Percentiles rank a stretch among this genome's conserved stretches.
Evolutionary conservation across 1,140 invertebrate genomes (phyloP).

Genomic region (Panagrolaimus sp.): DNA sequence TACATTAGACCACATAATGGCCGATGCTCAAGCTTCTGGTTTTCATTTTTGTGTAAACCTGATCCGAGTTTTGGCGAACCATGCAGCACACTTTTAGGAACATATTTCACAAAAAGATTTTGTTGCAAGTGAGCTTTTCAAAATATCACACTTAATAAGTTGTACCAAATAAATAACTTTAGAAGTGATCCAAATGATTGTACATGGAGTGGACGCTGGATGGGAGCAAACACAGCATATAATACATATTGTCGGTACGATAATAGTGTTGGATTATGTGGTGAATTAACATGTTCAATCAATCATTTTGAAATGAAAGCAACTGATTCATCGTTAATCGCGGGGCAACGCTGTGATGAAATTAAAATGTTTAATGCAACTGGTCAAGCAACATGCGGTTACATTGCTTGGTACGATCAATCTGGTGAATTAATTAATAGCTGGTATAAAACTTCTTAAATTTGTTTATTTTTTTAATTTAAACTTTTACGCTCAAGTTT

Average conservation of each 20-base stretch:
- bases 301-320: constrained; percentile 45
- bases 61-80: constrained; percentile 49
- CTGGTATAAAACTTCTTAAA: constrained; percentile 47
- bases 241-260: constrained; percentile 52
- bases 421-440: constrained; percentile 44
- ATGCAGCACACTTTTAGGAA: constrained; percentile 45
- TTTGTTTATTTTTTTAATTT: no score
- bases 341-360: constrained; percentile 45
- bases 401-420: constrained; percentile 49
- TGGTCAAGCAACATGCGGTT: constrained; percentile 51
- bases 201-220: constrained; percentile 51
- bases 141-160: constrained; percentile 15
- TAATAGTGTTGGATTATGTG: constrained; percentile 43
- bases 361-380: constrained; percentile 43
- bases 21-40: constrained; percentile 46
- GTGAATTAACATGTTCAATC: constrained; percentile 44
- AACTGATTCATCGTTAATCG: constrained; percentile 30
- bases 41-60: constrained; percentile 38
- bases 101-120: constrained; percentile 46
- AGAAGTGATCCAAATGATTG: constrained; percentile 51
- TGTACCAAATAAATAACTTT: neutral
- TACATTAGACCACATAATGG: constrained; percentile 48
- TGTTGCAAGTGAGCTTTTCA: constrained; percentile 49
- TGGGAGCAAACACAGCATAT: constrained; percentile 52
- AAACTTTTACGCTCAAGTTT: no score